phyloP scores from a whole-genome alignment of 2,113 vertebrate genomes.

The Gopherus evgoodei region DNA sequence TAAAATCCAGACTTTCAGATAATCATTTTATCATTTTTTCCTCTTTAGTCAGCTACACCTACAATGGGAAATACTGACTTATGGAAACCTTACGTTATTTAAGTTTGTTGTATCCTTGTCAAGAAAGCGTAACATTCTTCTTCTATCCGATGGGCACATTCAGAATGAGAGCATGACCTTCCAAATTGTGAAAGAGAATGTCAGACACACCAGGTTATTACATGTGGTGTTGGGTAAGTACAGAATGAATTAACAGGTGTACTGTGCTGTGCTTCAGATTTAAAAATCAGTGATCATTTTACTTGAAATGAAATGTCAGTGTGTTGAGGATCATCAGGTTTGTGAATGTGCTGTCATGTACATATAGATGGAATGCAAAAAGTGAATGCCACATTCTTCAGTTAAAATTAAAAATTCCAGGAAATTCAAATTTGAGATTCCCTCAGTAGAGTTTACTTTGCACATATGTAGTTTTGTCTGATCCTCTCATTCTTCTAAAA shows the following conservation, averaged over 20 bases:
- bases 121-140: slow-evolving; percentile 83
- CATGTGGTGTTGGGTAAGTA: slow-evolving; percentile 86
- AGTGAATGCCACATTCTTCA: neutral
- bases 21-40: neutral
- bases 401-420: neutral
- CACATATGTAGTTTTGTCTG: neutral
- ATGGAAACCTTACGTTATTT: slow-evolving; percentile 85
- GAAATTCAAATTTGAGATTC: neutral
- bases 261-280: neutral
- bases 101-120: slow-evolving; percentile 83
- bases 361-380: neutral
- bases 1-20: neutral
- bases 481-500: neutral
- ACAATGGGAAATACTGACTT: slow-evolving; percentile 89
- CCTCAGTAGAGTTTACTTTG: neutral
- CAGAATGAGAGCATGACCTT: slow-evolving; percentile 83
- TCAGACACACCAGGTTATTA: slow-evolving; percentile 85
- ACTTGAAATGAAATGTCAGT: neutral
- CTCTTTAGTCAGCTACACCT: slow-evolving; percentile 74
- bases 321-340: neutral
- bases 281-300: neutral
- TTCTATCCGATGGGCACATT: slow-evolving; percentile 90
- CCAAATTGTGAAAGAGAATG: slow-evolving; percentile 79
- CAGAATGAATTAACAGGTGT: neutral
- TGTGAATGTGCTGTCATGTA: neutral